phyloP scores from a whole-genome alignment of 2,888 invertebrate species.

The Amiota communis region DNA sequence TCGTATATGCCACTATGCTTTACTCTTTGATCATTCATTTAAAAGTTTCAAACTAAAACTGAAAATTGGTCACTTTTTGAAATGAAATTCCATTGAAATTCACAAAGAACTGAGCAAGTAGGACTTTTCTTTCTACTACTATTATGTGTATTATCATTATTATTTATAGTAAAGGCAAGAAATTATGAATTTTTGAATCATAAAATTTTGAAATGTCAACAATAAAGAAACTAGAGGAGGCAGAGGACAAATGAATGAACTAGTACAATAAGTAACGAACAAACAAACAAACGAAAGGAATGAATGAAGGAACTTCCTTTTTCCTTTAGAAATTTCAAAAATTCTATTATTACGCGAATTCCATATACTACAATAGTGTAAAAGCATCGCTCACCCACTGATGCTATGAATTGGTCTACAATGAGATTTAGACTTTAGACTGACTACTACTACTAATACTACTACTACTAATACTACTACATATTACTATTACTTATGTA shows the following conservation, averaged over 20 bases:
- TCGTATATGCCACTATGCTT: no score
- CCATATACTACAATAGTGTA: not conserved
- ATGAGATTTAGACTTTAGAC: no score
- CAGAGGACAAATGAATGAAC: not conserved
- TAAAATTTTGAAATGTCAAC: constrained; percentile 44
- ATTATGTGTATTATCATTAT: not conserved
- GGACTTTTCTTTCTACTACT: constrained; percentile 53
- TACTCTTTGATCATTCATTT: no score
- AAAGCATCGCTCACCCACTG: no score
- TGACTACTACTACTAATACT: no score
- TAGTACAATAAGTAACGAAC: not conserved
- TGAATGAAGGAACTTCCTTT: constrained; percentile 13
- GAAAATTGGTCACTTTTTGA: constrained; percentile 42
- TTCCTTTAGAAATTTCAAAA: constrained; percentile 50
- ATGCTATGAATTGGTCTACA: no score
- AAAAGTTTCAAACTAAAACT: constrained; percentile 56
- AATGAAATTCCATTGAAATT: no score
- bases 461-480: no score
- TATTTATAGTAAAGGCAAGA: not conserved
- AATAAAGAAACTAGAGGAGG: not conserved
- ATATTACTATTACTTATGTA: no score
- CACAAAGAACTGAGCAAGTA: not conserved
- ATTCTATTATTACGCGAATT: constrained; percentile 58
- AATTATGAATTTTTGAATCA: constrained; percentile 31
- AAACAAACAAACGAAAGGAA: not conserved